Conservation (phyloP, 2,113 vertebrate genomes). For the Rhynchopsitta pachyrhyncha region DNA sequence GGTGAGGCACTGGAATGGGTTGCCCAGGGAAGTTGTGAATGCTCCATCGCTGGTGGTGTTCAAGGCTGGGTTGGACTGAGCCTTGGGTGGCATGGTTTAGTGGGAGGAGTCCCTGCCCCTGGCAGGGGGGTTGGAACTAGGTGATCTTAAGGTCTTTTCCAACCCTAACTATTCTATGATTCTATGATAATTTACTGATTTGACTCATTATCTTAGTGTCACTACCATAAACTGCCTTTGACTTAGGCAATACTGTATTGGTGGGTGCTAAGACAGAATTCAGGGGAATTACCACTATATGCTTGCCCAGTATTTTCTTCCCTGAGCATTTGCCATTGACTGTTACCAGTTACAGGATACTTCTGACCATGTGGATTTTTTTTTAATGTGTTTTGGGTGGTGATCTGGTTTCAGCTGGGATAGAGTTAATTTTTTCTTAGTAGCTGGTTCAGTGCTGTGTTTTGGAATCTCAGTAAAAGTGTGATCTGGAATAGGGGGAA, state of each 20-base stretch:
- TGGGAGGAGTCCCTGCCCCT: no score
- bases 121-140: no score
- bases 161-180: no score
- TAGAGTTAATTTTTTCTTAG: neutral
- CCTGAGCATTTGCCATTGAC: neutral
- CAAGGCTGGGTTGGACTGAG: no score
- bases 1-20: no score
- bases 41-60: no score
- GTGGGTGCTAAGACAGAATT: neutral
- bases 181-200: neutral
- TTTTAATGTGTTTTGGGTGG: neutral
- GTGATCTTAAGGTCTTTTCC: no score
- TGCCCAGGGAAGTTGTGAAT: no score
- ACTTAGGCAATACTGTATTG: neutral
- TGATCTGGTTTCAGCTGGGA: neutral
- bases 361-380: neutral
- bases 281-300: neutral
- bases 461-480: neutral
- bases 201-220: neutral
- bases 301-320: neutral
- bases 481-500: neutral
- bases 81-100: no score
- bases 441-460: neutral
- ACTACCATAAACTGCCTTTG: neutral
- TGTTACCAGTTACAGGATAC: neutral